Evolutionary conservation across 2,797 vertebrate genomes (phyloP), one percentile per base, ranked within the genome.

Genomic region (Pangasius sanitwongsei): DNA sequence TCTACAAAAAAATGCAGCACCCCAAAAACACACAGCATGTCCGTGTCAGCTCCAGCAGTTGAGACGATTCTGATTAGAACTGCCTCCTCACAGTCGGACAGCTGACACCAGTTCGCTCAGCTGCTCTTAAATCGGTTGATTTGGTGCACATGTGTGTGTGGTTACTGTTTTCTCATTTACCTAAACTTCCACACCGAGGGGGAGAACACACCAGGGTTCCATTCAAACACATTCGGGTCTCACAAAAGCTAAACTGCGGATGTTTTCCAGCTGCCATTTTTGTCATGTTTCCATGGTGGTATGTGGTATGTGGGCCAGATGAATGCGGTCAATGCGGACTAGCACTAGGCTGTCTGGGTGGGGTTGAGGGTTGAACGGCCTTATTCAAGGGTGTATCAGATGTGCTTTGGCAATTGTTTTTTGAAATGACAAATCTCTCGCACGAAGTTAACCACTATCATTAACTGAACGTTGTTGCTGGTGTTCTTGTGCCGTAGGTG

Each of bases 401-500:
- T 50, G 23, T 6, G 13, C 3, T 55, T 20, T 78, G 48, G 20
- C 6, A 44, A 0, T 44, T 44, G 44, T 44, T 44, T 44, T 31
- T n/a, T 50, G 25, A 80, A 77, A 34, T 80, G 15, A 53, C 25
- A 18, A 9, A 3, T n/a, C 15, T 78, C 4, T 25, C 25, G 31
- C 11, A 37, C 20, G 2, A 61, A 59, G 53, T n/a, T 28, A n/a
- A 53, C 44, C 16, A 23, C 4, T 6, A 15, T 59, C 18, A 15
- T 11, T 57, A 34, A 81, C 2, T 0, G 0, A 11, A 81, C 25
- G 12, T 15, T 37, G 44, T 16, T 78, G 75, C 41, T 86, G 3
- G 37, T 50, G 48, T 90, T 69, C 41, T 37, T 92, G 8, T 82
- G 0, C 91, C 25, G 0, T 86, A 99, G 98, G 98, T 87, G 97